A percentile compares a stretch with the other conserved stretches of the same genome.
phyloP scores from a whole-genome alignment of 2,113 vertebrate genomes.

The Acrocephalus kingi region DNA sequence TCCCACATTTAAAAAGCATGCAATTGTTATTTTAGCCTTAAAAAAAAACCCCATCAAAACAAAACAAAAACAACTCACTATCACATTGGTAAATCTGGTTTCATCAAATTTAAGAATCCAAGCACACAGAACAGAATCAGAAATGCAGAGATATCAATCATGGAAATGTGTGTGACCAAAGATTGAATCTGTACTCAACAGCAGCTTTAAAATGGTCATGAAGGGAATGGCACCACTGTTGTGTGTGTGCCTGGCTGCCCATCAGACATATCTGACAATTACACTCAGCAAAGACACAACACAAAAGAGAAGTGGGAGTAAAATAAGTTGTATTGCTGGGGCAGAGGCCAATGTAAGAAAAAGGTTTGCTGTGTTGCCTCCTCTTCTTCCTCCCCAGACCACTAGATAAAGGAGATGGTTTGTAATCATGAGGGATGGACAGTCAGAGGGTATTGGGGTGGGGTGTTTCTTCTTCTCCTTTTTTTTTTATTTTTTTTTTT shows the following conservation, averaged over 20 bases:
- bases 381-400: conserved; percentile 38
- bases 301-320: conserved; percentile 10
- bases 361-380: neutral
- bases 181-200: neutral
- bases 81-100: neutral
- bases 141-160: neutral
- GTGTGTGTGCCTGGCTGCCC: neutral
- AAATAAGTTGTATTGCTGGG: conserved; percentile 27
- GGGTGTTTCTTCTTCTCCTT: fast-evolving
- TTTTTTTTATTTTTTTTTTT: no score
- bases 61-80: neutral
- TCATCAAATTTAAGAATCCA: neutral
- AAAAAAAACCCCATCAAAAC: neutral
- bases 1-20: neutral
- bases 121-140: neutral
- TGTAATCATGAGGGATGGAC: conserved; percentile 54
- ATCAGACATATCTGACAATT: neutral
- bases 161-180: neutral
- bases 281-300: neutral
- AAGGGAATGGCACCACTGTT: neutral
- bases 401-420: conserved; percentile 41
- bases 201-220: neutral
- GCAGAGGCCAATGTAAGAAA: conserved; percentile 19
- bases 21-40: conserved; percentile 8
- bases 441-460: neutral